Evolutionary conservation across 2,797 vertebrate species (phyloP).

Genomic region (Sebastes trivittatus): DNA sequence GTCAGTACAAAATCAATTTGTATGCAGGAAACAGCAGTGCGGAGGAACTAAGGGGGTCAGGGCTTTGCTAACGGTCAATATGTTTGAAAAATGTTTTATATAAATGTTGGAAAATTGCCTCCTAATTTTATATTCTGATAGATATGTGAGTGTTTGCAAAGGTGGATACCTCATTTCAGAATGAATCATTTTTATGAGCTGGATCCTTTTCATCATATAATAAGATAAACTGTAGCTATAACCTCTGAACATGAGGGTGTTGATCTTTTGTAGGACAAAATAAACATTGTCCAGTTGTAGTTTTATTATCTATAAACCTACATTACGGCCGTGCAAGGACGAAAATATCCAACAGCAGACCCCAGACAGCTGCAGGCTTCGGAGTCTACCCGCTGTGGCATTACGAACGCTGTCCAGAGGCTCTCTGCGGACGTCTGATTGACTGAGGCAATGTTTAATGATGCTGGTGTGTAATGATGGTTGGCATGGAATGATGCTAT

Average conservation of each 20-base stretch:
- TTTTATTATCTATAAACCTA: conserved; percentile 13
- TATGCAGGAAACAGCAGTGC: no score
- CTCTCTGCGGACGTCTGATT: conserved; percentile 57
- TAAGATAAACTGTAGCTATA: neutral
- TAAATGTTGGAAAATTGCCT: neutral
- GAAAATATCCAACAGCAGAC: conserved; percentile 13
- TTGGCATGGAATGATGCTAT: conserved; percentile 70
- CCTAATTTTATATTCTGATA: neutral
- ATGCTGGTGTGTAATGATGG: conserved; percentile 64
- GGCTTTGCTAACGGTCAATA: neutral
- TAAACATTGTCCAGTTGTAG: conserved; percentile 4
- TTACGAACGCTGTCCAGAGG: conserved; percentile 43
- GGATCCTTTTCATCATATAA: neutral
- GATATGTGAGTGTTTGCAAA: neutral
- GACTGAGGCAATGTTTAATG: conserved; percentile 70
- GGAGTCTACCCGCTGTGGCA: conserved; percentile 32
- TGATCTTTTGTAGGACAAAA: conserved; percentile 4
- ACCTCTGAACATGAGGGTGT: neutral
- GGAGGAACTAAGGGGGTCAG: neutral
- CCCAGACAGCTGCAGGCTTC: conserved; percentile 36
- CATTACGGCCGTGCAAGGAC: conserved; percentile 15
- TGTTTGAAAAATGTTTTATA: neutral
- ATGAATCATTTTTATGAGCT: neutral
- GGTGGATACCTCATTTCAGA: neutral
- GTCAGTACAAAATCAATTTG: no score